These are phyloP conservation scores for Telmatochromis bifrenatus DNA, from an alignment of 2,113 vertebrate species.

Conservation along the genomic window DNA sequence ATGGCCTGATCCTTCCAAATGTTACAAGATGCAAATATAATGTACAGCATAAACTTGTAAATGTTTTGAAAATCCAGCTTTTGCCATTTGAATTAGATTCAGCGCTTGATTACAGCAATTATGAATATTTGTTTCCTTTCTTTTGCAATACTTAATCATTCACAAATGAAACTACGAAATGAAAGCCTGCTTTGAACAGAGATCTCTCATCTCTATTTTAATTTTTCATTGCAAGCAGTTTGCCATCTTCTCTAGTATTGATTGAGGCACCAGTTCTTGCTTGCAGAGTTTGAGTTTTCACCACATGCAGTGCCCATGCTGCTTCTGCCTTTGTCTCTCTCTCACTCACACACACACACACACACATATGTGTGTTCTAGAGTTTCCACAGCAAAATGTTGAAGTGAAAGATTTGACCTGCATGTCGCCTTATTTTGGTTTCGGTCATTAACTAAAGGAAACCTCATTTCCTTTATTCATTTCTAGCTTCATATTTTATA, in stretches of 20 bases:
- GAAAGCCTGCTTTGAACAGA: background rate
- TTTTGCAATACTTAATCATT: background rate
- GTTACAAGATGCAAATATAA: background rate
- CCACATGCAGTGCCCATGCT: background rate
- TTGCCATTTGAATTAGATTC: background rate
- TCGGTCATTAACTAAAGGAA: background rate
- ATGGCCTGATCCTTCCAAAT: background rate
- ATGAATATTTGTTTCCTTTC: background rate
- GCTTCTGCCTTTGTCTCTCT: background rate
- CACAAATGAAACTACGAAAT: background rate
- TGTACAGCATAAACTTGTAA: background rate
- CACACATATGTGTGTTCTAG: fast-evolving
- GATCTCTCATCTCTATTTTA: background rate
- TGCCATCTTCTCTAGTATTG: background rate
- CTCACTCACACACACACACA: fast-evolving
- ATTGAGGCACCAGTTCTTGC: background rate
- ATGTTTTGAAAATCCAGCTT: background rate
- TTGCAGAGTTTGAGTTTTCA: background rate
- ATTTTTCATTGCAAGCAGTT: background rate
- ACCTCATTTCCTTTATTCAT: fast-evolving
- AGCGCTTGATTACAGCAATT: too few species aligned
- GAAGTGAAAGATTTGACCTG: background rate
- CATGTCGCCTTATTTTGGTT: background rate
- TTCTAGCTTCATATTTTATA: background rate
- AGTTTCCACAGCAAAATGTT: background rate